Conservation (phyloP, 30 jellyfish, hydroid and myxozoan genomes). For the Sanderia malayensis region DNA sequence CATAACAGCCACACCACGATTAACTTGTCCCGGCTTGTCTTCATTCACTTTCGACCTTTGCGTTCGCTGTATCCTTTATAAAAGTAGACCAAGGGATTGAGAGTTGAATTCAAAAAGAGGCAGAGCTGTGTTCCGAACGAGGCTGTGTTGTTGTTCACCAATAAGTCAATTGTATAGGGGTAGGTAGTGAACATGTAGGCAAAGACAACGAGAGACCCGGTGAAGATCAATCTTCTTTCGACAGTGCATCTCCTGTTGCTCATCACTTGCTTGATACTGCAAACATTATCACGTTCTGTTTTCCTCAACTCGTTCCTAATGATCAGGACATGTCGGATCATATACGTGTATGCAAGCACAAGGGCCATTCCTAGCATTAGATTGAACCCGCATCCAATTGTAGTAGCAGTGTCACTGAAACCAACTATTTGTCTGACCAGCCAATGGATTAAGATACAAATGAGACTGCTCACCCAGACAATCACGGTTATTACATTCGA, state of each 20-base stretch:
- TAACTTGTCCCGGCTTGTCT: too few species aligned
- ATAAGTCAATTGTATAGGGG: conserved; percentile 16
- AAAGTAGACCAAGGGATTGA: conserved; percentile 36
- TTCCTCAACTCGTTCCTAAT: neutral
- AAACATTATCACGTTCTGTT: neutral
- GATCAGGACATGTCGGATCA: conserved; percentile 6
- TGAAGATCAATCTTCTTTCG: conserved; percentile 13
- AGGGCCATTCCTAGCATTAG: conserved; percentile 9
- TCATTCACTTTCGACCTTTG: too few species aligned
- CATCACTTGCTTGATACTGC: conserved; percentile 2
- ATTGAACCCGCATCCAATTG: neutral
- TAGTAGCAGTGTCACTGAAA: neutral
- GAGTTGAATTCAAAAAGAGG: conserved; percentile 16
- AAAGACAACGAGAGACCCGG: conserved; percentile 1
- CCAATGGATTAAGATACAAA: neutral
- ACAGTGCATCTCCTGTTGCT: neutral
- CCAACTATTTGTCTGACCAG: neutral
- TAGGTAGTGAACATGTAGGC: conserved; percentile 10
- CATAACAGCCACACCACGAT: too few species aligned
- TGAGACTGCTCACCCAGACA: conserved; percentile 11
- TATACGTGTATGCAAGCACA: conserved; percentile 13
- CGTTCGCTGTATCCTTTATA: conserved; percentile 32
- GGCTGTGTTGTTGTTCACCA: neutral
- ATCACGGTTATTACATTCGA: conserved; percentile 5
- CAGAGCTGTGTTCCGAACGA: conserved; percentile 6